phyloP scores from a whole-genome alignment of 1,140 invertebrate genomes.

The Proales similis region DNA sequence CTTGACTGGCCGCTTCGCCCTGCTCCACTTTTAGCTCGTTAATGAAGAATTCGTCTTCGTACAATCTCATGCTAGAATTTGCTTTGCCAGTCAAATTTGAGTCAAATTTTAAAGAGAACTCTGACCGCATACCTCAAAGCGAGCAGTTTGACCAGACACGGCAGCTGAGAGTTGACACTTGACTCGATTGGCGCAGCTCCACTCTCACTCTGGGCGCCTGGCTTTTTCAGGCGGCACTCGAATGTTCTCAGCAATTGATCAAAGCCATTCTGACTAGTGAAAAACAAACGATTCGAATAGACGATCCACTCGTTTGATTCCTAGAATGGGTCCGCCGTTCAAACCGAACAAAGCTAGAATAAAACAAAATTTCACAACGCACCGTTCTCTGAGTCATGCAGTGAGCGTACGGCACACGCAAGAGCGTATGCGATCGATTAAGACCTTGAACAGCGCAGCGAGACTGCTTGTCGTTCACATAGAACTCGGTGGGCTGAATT shows the following conservation, averaged over 20 bases:
- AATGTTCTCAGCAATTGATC: too few relatives aligned
- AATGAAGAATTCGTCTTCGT: background rate
- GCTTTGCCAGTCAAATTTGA: background rate
- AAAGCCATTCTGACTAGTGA: too few relatives aligned
- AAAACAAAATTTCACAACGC: background rate
- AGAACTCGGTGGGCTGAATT: background rate
- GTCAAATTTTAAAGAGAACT: background rate
- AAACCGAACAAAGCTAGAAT: background rate
- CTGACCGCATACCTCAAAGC: background rate
- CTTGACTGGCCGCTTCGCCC: background rate
- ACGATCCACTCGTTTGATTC: background rate
- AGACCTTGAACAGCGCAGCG: background rate
- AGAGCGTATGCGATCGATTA: slow-evolving; percentile 8
- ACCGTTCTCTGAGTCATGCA: slow-evolving; percentile 7
- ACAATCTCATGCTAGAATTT: too few relatives aligned
- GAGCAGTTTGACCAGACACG: background rate
- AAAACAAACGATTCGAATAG: too few relatives aligned
- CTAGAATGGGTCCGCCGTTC: background rate
- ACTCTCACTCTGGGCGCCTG: too few relatives aligned
- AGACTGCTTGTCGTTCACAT: slow-evolving; percentile 2
- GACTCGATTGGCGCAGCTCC: too few relatives aligned
- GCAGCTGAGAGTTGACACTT: too few relatives aligned
- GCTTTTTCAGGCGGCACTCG: too few relatives aligned
- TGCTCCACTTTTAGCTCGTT: background rate
- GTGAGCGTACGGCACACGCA: slow-evolving; percentile 18